Evolutionary conservation across 2,797 vertebrate genomes (phyloP).

Genomic region (Galagoides demidoff): DNA sequence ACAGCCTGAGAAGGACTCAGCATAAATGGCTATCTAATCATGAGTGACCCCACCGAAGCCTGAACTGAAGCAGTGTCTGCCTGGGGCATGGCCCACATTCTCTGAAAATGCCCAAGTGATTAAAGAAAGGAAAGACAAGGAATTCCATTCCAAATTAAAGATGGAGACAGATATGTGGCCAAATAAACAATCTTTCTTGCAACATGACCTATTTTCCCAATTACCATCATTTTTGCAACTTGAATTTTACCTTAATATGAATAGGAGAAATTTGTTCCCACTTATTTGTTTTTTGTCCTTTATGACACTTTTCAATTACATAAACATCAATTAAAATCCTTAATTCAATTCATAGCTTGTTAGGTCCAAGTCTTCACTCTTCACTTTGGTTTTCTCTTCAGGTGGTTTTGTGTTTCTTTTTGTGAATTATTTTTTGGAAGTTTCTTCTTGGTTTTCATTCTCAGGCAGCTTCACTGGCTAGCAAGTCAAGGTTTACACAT

Average conservation of each 20-base stretch:
- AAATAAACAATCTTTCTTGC: background rate
- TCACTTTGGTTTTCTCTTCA: background rate
- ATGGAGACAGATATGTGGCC: background rate
- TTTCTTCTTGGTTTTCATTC: background rate
- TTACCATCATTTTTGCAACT: background rate
- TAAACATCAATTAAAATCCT: background rate
- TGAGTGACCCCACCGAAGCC: background rate
- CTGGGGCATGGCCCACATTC: rapidly evolving
- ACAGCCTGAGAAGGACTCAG: no score
- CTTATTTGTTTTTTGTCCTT: background rate
- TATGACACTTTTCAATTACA: background rate
- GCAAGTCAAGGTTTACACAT: background rate
- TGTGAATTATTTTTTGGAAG: background rate
- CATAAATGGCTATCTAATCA: background rate
- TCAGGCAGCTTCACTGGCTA: background rate
- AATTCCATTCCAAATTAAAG: background rate
- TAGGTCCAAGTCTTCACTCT: background rate
- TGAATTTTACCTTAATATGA: background rate
- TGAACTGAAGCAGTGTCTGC: rapidly evolving
- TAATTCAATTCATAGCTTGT: background rate
- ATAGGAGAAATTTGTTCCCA: background rate
- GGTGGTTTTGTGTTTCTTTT: background rate
- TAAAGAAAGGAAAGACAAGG: no score
- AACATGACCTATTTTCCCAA: background rate
- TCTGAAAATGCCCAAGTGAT: background rate